Evolutionary conservation across 2,888 invertebrate genomes (phyloP).

Genomic region (Oegoconia quadripuncta): DNA sequence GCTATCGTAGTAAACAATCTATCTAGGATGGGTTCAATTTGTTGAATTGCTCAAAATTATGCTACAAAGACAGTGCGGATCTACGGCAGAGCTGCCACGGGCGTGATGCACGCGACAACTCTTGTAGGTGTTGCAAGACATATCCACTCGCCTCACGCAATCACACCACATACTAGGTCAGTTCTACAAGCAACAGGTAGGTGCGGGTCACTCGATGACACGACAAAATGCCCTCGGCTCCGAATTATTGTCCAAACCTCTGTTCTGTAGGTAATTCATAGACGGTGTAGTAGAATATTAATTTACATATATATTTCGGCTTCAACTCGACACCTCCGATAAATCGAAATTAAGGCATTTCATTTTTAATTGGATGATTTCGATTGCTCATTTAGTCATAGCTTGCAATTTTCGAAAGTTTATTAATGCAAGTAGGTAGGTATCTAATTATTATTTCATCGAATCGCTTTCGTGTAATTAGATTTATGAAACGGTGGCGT

Average conservation of each 20-base stretch:
- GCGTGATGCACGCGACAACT: constrained; percentile 57
- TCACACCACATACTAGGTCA: too few species aligned
- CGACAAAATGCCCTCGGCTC: too few species aligned
- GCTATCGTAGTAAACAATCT: constrained; percentile 19
- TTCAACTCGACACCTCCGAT: constrained; percentile 39
- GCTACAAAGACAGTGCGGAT: constrained; percentile 50
- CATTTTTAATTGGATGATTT: background rate
- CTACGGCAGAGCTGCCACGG: constrained; percentile 42
- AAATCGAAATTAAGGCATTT: background rate
- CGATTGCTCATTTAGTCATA: constrained; percentile 4
- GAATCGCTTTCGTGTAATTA: constrained; percentile 36
- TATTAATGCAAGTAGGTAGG: background rate
- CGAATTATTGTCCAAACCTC: too few species aligned
- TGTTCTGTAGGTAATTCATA: too few species aligned
- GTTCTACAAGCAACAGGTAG: too few species aligned
- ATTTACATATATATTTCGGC: too few species aligned
- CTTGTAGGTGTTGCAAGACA: constrained; percentile 33
- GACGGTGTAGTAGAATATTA: too few species aligned
- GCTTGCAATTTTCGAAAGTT: constrained; percentile 2
- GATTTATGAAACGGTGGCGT: constrained; percentile 32
- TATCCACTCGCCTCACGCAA: too few species aligned
- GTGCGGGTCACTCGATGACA: too few species aligned
- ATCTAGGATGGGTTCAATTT: constrained; percentile 8
- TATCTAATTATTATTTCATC: constrained; percentile 8
- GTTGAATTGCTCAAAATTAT: constrained; percentile 14